Evolutionary conservation across 2,888 invertebrate genomes (phyloP).

Genomic region (Eudemis profundana): DNA sequence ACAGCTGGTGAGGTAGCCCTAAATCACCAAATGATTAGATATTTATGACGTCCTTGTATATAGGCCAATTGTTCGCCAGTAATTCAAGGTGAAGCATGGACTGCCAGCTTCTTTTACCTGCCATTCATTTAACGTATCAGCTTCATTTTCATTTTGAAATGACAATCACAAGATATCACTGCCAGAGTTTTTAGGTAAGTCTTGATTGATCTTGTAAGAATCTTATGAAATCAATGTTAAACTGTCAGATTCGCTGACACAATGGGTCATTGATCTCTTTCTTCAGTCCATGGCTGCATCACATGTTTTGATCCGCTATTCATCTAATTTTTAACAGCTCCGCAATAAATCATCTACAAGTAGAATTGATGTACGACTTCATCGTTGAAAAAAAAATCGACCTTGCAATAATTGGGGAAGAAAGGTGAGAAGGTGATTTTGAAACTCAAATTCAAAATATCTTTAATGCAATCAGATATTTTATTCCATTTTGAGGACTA

Average conservation of each 20-base stretch:
- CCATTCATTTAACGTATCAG: neutral
- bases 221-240: conserved; percentile 1
- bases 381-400: no score
- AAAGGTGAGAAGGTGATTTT: no score
- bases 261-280: neutral
- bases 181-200: conserved; percentile 23
- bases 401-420: no score
- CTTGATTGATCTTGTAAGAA: conserved; percentile 15
- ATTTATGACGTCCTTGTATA: conserved; percentile 57
- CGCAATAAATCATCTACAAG: no score
- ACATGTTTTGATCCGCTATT: neutral
- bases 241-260: neutral
- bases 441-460: no score
- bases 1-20: conserved; percentile 61
- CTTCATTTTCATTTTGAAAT: conserved; percentile 2
- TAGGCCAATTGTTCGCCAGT: conserved; percentile 42
- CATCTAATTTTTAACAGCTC: no score
- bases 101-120: conserved; percentile 50
- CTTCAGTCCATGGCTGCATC: neutral
- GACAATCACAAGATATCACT: conserved; percentile 32
- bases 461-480: no score
- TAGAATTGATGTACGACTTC: no score
- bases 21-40: conserved; percentile 63
- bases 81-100: conserved; percentile 47
- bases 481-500: no score